Evolutionary conservation across 1,140 invertebrate species (phyloP), one percentile per base, ranked within the genome.

Genomic region (Zophobas atratus): DNA sequence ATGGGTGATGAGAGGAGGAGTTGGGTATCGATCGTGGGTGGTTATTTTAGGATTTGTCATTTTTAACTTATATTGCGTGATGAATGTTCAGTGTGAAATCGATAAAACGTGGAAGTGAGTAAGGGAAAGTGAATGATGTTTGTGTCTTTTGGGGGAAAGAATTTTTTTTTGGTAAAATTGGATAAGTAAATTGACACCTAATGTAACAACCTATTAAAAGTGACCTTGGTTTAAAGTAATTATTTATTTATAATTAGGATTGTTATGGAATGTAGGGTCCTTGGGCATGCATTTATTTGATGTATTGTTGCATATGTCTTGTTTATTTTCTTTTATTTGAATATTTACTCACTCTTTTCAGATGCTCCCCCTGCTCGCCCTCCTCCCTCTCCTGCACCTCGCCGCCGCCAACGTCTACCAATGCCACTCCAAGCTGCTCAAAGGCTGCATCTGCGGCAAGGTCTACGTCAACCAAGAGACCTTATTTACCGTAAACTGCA

Each of bases 401-500:
- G 70, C 20, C 49, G 2, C 38, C 6, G 46, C 51, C 4, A 49
- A 75, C 32, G 70, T 76, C 1, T 72, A 81, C 63, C 55, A 75
- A 20, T 82, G 82, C 55, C 70, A 51, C 1, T 77, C 79, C 32
- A 75, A 80, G 49, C 72, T 82, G 33, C 72, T 85, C 1, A 77
- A 80, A 57, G 57, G 75, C 53, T 93, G 92, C 81, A 81, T 79
- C 20, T 93, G 92, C 82, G 89, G 89, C 2, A 83, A 84, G 43
- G 86, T 87, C 8, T 86, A 88, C 70, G 91, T 91, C 79, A 88
- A 92, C 46, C 85, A 84, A 48, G 82, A 81, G 60, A 83, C 86
- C 34, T 89, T 90, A 77, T 95, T 89, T 77, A 88, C 94, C 4
- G 93, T 94, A 0, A 94, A 95, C 84, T 95, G 94, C 83, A 94